Evolutionary conservation across 2,888 invertebrate species (phyloP).

Genomic region (Pemphredon lugubris): DNA sequence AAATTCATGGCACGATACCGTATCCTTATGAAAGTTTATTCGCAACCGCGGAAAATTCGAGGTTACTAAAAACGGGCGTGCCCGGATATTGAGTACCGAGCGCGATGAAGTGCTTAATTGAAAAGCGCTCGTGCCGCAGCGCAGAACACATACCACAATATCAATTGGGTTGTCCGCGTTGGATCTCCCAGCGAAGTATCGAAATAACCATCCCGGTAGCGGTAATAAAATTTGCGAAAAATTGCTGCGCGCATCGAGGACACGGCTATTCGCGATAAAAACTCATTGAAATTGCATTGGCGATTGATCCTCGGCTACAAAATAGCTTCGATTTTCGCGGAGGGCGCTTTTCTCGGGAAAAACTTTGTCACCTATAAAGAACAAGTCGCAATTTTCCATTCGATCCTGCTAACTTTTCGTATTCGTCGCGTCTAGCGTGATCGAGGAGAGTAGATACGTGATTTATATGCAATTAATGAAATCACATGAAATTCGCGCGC

Average conservation of each 20-base stretch:
- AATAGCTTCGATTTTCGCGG: background rate
- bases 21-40: constrained; percentile 16
- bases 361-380: no score
- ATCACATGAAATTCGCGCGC: no score
- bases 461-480: no score
- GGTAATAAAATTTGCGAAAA: constrained; percentile 27
- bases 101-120: constrained; percentile 44
- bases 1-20: background rate
- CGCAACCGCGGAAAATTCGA: constrained; percentile 11
- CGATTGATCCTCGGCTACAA: background rate
- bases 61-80: constrained; percentile 3
- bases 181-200: constrained; percentile 6
- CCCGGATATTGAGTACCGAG: constrained; percentile 16
- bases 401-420: no score
- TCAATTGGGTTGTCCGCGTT: constrained; percentile 26
- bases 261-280: constrained; percentile 3
- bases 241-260: background rate
- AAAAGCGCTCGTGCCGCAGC: constrained; percentile 33
- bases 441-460: no score
- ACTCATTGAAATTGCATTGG: constrained; percentile 1
- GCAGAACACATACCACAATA: constrained; percentile 29
- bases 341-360: background rate
- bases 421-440: no score
- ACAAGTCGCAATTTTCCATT: no score
- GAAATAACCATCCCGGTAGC: constrained; percentile 19